Evolutionary conservation across 2,888 invertebrate species (phyloP), one percentile per base, ranked within the genome.

Genomic region (Callyntrura sp.): DNA sequence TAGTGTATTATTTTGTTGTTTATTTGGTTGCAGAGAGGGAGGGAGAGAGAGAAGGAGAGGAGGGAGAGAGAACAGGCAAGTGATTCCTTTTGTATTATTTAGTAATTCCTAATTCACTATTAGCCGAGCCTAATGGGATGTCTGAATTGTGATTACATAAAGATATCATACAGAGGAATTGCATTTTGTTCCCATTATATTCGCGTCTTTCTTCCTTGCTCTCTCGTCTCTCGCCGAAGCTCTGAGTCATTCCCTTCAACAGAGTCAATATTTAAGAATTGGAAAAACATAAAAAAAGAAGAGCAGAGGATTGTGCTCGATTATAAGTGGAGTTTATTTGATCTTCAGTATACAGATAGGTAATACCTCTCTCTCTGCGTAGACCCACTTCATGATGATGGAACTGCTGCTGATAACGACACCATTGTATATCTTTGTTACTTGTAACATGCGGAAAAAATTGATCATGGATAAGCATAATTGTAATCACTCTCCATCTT

Each of bases 101-200:
- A 65, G 65, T 78, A 86, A 86, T 85, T 85, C 43, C 25, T 73
- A 85, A 85, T 86, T 78, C 85, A 86, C 78, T 65, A 55, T 55
- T 55, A 51, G 20, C 14, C 8, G 28, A 55, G 23, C 48, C 60
- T 76, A 85, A 76, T 76, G 62, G 62, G 62, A 76, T 85, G 62
- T 76, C 23, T 76, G 57, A 73, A 85, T 76, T 35, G 85, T 76
- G 76, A 57, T 68, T 76, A 62, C 78, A 85, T 78, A 76, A 78
- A 85, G 70, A 84, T 84, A 84, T 84, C 84, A 84, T 55, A 70
- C 65, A 83, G 25, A 23, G 51, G 25, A 68, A 83, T 68, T 83
- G 68, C 83, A 65, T 83, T 68, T 68, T 65, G 65, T 28, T 65
- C 35, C 68, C 43, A 65, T 65, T 65, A 23, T 65, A 11, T 25